Evolutionary conservation across 2,113 vertebrate genomes (phyloP).

Genomic region (Vicugna pacos): DNA sequence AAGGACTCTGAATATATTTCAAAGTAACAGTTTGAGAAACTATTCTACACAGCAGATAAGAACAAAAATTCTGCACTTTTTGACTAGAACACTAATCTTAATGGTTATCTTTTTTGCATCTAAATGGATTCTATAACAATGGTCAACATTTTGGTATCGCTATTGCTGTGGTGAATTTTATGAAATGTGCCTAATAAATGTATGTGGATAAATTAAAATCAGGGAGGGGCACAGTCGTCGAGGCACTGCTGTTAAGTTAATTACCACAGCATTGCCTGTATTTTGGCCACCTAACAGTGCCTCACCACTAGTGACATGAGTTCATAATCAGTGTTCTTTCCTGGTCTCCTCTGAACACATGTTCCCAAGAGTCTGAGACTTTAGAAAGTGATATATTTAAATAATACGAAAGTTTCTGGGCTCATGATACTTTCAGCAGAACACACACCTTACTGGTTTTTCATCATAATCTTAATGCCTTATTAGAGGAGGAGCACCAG

Average conservation of each 20-base stretch:
- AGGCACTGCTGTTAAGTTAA: neutral
- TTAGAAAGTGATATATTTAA: slow-evolving; percentile 21
- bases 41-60: neutral
- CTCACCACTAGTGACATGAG: neutral
- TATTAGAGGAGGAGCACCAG: neutral
- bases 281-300: neutral
- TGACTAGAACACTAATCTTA: neutral
- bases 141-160: neutral
- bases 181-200: neutral
- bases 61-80: neutral
- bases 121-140: neutral
- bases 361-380: neutral
- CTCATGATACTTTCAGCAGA: neutral
- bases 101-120: neutral
- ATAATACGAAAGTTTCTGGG: neutral
- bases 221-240: neutral
- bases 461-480: neutral
- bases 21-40: neutral
- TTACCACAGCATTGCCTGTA: neutral
- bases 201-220: neutral
- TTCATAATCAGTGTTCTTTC: neutral
- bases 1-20: neutral
- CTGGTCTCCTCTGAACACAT: neutral
- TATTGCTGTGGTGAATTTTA: neutral
- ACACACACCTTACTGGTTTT: neutral